A percentile compares a stretch with the other conserved stretches of the same genome.
Conservation (phyloP, 1,140 invertebrate species). For the Berghia stephanieae region DNA sequence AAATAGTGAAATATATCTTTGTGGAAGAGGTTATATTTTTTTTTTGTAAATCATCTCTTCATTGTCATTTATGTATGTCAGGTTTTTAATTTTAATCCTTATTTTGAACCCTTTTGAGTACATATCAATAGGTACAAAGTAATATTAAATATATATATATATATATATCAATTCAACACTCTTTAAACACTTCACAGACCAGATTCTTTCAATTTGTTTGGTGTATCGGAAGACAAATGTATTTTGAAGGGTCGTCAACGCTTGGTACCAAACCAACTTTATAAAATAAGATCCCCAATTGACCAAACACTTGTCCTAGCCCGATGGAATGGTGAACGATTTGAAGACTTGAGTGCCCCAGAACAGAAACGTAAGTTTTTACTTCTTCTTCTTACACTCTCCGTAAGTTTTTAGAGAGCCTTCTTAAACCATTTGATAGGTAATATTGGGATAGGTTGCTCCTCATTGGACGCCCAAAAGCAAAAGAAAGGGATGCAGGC, state of each 20-base stretch:
- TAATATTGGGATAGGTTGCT: too few species aligned
- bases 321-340: constrained; percentile 28
- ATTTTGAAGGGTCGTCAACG: not conserved
- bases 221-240: constrained; percentile 24
- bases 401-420: not conserved
- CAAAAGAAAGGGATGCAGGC: too few species aligned
- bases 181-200: not conserved
- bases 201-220: constrained; percentile 7
- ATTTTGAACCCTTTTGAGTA: not conserved
- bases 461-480: not conserved
- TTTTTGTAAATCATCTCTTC: not conserved
- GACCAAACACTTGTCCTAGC: constrained; percentile 19
- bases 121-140: not conserved
- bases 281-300: constrained; percentile 25
- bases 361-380: constrained; percentile 8
- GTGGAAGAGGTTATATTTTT: too few species aligned
- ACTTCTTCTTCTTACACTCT: not conserved
- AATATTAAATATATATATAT: not conserved
- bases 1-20: too few species aligned
- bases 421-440: not conserved
- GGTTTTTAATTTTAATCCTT: not conserved
- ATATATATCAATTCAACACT: not conserved
- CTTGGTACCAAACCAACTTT: constrained; percentile 1
- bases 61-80: not conserved
- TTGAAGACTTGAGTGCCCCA: constrained; percentile 17